Conservation (phyloP, 1,140 invertebrate genomes). For the Drosophila paulistorum region DNA sequence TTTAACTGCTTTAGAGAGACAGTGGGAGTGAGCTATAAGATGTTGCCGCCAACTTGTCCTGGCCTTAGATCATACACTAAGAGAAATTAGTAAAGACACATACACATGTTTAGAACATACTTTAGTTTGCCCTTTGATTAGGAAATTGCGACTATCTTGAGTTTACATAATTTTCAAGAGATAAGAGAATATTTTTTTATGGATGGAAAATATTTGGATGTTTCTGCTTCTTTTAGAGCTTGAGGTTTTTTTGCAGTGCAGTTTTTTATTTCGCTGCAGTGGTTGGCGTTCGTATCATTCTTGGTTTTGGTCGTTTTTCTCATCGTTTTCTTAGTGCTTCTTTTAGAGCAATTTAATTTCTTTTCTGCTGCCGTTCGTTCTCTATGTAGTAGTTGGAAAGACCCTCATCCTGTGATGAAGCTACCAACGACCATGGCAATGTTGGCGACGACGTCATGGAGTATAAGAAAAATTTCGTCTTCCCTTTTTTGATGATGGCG, state of each 20-base stretch:
- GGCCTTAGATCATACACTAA: conserved; percentile 16
- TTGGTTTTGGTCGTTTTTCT: neutral
- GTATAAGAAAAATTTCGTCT: conserved; percentile 10
- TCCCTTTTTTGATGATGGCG: neutral
- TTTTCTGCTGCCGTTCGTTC: conserved; percentile 63
- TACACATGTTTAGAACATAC: too few relatives aligned
- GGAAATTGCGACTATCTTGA: too few relatives aligned
- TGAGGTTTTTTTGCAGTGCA: conserved; percentile 6
- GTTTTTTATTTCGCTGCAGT: conserved; percentile 21
- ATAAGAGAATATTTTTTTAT: too few relatives aligned
- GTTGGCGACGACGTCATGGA: neutral
- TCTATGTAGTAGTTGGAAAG: conserved; percentile 11
- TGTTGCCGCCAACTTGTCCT: conserved; percentile 28
- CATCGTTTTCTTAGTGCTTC: conserved; percentile 6
- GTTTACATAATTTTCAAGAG: too few relatives aligned
- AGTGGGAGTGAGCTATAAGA: conserved; percentile 2
- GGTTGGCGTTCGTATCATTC: conserved; percentile 12
- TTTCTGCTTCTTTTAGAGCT: neutral
- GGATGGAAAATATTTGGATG: neutral
- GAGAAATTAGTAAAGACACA: conserved; percentile 1
- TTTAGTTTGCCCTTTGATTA: too few relatives aligned
- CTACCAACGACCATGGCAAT: conserved; percentile 34
- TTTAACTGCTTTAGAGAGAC: conserved; percentile 54
- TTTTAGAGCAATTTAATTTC: conserved; percentile 68
- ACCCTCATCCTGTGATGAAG: conserved; percentile 61